Conservation (phyloP, 1,140 invertebrate species). For the Druon quercuslanigerum region DNA sequence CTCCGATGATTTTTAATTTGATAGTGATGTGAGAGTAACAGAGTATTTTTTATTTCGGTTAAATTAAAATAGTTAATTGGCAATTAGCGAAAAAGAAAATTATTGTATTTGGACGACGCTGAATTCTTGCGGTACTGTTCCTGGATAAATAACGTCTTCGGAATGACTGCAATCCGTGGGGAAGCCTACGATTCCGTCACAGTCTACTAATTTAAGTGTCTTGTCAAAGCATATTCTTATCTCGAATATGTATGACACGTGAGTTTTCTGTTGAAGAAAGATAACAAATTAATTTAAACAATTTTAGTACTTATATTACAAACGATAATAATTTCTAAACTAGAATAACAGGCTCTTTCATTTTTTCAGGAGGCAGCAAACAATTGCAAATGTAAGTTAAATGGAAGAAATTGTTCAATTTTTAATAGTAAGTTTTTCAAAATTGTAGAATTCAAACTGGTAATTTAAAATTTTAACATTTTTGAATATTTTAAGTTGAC, state of each 20-base stretch:
- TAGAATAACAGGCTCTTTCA: neutral
- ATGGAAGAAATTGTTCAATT: no score
- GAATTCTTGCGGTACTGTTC: slow-evolving; percentile 61
- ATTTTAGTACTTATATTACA: no score
- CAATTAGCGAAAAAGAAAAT: neutral
- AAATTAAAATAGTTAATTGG: no score
- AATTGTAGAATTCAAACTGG: no score
- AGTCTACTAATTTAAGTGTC: slow-evolving; percentile 78
- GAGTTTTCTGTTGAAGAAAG: slow-evolving; percentile 69
- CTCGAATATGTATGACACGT: slow-evolving; percentile 71
- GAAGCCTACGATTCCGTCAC: slow-evolving; percentile 75
- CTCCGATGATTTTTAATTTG: no score
- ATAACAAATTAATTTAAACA: slow-evolving; percentile 30
- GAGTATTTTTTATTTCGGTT: no score
- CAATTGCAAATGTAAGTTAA: no score
- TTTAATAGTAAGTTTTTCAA: no score
- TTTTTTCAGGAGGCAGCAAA: neutral
- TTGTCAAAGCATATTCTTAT: slow-evolving; percentile 82
- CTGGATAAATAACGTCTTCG: slow-evolving; percentile 78
- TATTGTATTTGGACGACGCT: slow-evolving; percentile 26
- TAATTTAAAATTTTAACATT: no score
- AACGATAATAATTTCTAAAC: neutral
- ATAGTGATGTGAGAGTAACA: no score
- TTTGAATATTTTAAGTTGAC: neutral
- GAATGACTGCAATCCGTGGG: slow-evolving; percentile 79